Evolutionary conservation across 2,888 invertebrate species (phyloP).

Genomic region (Meteorus cinctellus): DNA sequence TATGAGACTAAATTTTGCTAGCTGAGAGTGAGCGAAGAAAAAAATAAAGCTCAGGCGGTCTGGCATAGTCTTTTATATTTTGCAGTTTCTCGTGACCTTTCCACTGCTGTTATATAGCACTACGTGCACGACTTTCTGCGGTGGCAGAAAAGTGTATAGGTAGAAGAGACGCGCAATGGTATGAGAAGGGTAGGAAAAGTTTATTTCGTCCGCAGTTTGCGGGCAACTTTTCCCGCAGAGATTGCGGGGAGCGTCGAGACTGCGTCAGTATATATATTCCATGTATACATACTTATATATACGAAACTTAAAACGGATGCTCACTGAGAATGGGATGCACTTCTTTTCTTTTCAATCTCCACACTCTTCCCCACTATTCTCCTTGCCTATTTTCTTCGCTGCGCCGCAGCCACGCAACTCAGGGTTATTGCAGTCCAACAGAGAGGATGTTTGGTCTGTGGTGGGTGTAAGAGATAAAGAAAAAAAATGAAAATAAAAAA

Average conservation of each 20-base stretch:
- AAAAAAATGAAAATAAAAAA: constrained; percentile 2
- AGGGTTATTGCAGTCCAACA: constrained; percentile 28
- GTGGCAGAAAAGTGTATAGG: constrained; percentile 38
- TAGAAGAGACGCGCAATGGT: constrained; percentile 43
- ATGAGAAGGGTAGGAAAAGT: constrained; percentile 49
- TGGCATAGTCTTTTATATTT: constrained; percentile 12
- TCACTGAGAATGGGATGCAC: constrained; percentile 10
- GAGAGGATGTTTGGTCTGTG: constrained; percentile 34
- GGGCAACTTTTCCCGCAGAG: constrained; percentile 30
- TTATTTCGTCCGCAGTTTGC: constrained; percentile 57
- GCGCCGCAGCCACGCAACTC: constrained; percentile 11
- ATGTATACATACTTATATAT: constrained; percentile 26
- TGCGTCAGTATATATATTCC: constrained; percentile 8
- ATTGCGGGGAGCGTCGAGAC: constrained; percentile 19
- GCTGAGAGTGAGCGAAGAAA: neutral
- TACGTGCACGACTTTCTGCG: constrained; percentile 1
- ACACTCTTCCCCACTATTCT: constrained; percentile 36
- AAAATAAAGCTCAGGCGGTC: constrained; percentile 7
- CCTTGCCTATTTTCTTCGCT: constrained; percentile 2
- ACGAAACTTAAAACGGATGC: constrained; percentile 53
- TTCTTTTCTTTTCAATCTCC: constrained; percentile 29
- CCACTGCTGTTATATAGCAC: neutral
- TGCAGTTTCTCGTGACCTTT: constrained; percentile 5
- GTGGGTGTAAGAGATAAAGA: constrained; percentile 15
- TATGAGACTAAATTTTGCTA: neutral